Evolutionary conservation across 2,113 vertebrate genomes (phyloP), one percentile per base, ranked within the genome.

Genomic region (Alexandromys fortis): DNA sequence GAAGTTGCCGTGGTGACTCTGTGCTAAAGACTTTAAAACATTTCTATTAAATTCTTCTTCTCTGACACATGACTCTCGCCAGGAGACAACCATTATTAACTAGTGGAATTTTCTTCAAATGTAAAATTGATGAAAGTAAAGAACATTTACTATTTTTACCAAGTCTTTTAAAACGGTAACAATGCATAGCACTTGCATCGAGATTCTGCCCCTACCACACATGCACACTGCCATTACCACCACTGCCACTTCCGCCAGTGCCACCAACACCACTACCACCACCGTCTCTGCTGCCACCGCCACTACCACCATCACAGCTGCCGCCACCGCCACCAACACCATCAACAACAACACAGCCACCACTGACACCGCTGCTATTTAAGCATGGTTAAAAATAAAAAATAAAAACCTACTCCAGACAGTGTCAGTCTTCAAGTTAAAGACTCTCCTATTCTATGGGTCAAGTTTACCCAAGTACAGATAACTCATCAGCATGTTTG

Each of bases 271-370:
- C 24, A 58, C 19, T 21, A 45, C 38, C 5, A 76, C 12, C 73
- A 75, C 38, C 52, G 0, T 55, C 52, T 0, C 14, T 55, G 52
- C 52, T 5, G 52, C 52, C 55, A 19, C 55, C 4, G 1, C 55
- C 55, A 58, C 55, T 4, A 58, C 12, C 49, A 49, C 49, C 49
- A 49, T 49, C 49, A 11, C 10, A 12, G 49, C 2, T 49, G 49
- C 49, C 49, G 10, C 47, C 55, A 5, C 16, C 0, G 1, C 17
- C 5, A 7, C 17, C 55, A 7, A 3, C 55, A 7, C 19, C 55
- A 58, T 2, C 22, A 45, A 12, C 73, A 45, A 11, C 22, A 45
- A 2, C 73, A 45, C 38, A 4, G 10, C 1, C 30, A 63, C 12
- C 12, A 10, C 7, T 3, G 11, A 17, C 14, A 24, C 38, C 12